A percentile compares a stretch with the other conserved stretches of the same genome.
Evolutionary conservation across 2,113 vertebrate species (phyloP).

Genomic region (Protobothrops mucrosquamatus): DNA sequence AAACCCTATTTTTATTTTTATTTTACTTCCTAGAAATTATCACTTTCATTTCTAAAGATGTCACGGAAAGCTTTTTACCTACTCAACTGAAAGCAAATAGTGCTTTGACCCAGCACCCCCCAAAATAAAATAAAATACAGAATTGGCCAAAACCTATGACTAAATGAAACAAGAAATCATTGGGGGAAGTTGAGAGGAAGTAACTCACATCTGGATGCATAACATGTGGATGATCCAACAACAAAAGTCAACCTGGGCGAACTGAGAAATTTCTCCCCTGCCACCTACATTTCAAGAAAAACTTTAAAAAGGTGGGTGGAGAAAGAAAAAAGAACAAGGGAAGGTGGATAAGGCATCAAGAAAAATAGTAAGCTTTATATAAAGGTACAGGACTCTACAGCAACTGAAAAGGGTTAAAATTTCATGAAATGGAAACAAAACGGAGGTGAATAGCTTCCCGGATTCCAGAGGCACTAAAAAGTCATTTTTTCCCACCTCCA

Average conservation of each 20-base stretch:
- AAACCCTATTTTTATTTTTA: neutral
- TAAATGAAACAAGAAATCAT: neutral
- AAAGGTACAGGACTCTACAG: neutral
- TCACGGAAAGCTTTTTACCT: neutral
- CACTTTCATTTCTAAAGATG: neutral
- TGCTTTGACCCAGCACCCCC: neutral
- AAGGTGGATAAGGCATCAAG: neutral
- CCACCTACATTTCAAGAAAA: neutral
- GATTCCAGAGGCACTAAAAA: neutral
- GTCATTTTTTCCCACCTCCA: neutral
- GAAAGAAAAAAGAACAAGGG: neutral
- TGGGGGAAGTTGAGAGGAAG: neutral
- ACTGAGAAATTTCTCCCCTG: neutral
- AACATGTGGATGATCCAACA: neutral
- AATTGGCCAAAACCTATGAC: neutral
- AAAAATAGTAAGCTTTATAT: neutral
- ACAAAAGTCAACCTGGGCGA: neutral
- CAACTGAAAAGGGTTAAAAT: neutral
- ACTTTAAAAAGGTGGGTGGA: neutral
- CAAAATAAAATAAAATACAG: neutral
- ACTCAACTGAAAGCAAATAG: neutral
- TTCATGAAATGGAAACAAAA: neutral
- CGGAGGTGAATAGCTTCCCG: neutral
- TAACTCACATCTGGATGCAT: neutral
- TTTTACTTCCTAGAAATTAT: neutral